Percentiles rank a stretch among this genome's conserved stretches.
Evolutionary conservation across 2,113 vertebrate species (phyloP).

Genomic region (Otus sunia): DNA sequence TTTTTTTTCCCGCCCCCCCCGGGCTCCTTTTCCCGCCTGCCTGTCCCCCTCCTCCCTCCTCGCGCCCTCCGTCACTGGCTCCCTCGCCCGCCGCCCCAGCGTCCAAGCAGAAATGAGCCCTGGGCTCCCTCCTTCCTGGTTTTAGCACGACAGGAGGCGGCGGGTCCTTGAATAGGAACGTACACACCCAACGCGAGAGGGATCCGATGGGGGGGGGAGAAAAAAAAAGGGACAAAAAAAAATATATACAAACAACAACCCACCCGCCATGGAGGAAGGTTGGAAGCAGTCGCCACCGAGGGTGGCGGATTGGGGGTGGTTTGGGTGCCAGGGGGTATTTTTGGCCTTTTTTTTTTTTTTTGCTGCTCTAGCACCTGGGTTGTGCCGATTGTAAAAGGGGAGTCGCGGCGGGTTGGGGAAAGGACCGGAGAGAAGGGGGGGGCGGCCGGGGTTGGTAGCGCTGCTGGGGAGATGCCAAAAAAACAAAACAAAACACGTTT

Average conservation of each 20-base stretch:
- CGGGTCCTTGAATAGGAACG: conserved; percentile 20
- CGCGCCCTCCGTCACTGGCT: not conserved
- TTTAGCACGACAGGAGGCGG: conserved; percentile 22
- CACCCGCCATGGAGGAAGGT: not conserved
- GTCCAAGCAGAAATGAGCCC: conserved; percentile 9
- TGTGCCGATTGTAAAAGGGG: not conserved
- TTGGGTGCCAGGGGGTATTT: conserved; percentile 17
- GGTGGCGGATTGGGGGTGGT: not conserved
- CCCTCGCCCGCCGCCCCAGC: not conserved
- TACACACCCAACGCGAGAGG: not conserved
- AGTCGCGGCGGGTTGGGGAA: not conserved
- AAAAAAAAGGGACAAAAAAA: not conserved
- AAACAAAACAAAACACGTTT: conserved; percentile 61
- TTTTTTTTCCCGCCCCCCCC: not conserved
- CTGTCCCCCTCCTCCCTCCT: not conserved
- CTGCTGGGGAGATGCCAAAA: conserved; percentile 61
- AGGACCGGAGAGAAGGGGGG: not conserved
- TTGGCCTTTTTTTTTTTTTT: not conserved
- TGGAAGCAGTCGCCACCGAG: not conserved
- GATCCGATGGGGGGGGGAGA: not conserved
- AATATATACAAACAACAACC: not conserved
- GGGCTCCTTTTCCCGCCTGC: not conserved
- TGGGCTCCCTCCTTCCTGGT: conserved; percentile 42
- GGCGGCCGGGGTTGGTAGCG: not conserved
- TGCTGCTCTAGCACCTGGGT: conserved; percentile 10